Percentiles rank a stretch among this genome's conserved stretches.
These are phyloP conservation scores for Pseudomyrmex flavicornis DNA, from an alignment of 1,140 invertebrate species.

Conservation along the genomic window DNA sequence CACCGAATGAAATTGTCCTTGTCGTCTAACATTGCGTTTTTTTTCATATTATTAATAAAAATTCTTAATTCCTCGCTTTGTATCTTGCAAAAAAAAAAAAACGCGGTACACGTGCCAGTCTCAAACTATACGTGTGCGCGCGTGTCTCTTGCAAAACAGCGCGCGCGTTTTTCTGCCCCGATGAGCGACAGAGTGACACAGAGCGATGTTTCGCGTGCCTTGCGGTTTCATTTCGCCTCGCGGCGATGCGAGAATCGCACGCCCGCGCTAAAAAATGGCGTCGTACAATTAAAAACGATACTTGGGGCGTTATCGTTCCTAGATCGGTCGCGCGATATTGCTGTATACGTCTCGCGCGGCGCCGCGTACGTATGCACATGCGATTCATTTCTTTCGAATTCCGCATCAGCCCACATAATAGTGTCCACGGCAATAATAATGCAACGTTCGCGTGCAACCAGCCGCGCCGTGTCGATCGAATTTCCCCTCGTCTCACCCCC, in stretches of 20 bases:
- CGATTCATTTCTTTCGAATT: conserved; percentile 56
- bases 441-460: conserved; percentile 39
- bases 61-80: conserved; percentile 18
- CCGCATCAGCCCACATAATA: conserved; percentile 41
- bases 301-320: conserved; percentile 46
- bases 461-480: conserved; percentile 22
- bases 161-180: conserved; percentile 37
- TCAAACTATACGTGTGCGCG: not conserved
- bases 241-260: conserved; percentile 51
- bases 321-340: conserved; percentile 49
- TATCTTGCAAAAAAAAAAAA: conserved; percentile 11
- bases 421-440: conserved; percentile 50
- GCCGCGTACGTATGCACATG: conserved; percentile 21
- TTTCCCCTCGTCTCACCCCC: not conserved
- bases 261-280: conserved; percentile 47
- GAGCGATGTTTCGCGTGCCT: conserved; percentile 54
- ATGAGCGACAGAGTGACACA: conserved; percentile 52
- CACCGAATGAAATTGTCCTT: too few relatives aligned
- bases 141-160: not conserved
- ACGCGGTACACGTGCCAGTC: not conserved
- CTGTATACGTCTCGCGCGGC: conserved; percentile 14
- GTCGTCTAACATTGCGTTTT: too few relatives aligned
- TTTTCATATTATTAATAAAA: too few relatives aligned
- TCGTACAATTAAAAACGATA: conserved; percentile 58
- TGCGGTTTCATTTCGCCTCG: conserved; percentile 44